Conservation (phyloP, 2,113 vertebrate genomes). For the Buteo buteo region DNA sequence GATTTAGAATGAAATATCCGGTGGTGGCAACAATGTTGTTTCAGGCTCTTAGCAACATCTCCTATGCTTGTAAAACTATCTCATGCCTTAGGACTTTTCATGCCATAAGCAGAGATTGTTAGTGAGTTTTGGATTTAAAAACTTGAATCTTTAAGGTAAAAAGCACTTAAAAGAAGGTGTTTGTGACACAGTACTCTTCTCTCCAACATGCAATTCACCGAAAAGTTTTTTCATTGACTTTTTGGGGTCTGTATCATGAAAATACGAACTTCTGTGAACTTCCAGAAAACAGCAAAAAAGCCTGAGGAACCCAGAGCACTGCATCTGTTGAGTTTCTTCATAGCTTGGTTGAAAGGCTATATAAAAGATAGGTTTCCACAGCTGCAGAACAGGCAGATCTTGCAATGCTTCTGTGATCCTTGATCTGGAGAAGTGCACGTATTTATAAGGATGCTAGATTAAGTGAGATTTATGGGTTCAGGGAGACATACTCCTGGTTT, state of each 20-base stretch:
- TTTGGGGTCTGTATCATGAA: neutral
- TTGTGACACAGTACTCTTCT: neutral
- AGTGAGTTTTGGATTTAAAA: neutral
- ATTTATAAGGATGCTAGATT: neutral
- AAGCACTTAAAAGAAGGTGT: neutral
- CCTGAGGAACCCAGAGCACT: neutral
- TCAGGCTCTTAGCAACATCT: neutral
- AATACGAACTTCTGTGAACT: neutral
- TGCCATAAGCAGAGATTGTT: neutral
- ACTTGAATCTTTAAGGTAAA: neutral
- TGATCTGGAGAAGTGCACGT: neutral
- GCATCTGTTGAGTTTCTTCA: neutral
- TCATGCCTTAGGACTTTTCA: neutral
- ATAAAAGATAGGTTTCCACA: neutral
- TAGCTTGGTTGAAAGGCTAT: neutral
- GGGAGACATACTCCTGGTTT: neutral
- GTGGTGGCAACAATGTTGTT: neutral
- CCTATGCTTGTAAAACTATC: neutral
- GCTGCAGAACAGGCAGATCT: neutral
- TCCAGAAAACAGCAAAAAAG: neutral
- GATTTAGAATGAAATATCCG: neutral
- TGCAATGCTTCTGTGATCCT: neutral
- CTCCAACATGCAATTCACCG: neutral
- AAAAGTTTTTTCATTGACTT: neutral
- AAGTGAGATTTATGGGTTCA: neutral